Evolutionary conservation across 2,888 invertebrate genomes (phyloP).

Genomic region (Saturnia pavonia): DNA sequence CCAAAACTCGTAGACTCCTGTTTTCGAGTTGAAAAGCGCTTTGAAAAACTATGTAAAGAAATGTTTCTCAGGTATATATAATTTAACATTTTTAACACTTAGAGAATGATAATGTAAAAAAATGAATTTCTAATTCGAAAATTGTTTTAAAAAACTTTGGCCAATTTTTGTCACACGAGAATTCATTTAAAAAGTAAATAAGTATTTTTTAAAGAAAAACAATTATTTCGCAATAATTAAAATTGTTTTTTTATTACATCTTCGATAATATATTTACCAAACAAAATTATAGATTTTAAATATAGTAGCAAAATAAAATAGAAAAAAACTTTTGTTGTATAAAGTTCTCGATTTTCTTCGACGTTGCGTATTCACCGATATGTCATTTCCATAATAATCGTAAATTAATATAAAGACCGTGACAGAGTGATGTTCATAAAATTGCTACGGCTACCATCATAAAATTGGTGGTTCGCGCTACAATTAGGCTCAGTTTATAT

Average conservation of each 20-base stretch:
- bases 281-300: neutral
- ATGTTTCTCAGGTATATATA: neutral
- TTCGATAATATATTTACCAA: neutral
- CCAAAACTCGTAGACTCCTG: neutral
- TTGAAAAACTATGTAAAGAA: neutral
- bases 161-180: no score
- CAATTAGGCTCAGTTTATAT: slow-evolving; percentile 53
- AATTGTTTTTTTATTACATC: neutral
- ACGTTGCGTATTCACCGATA: slow-evolving; percentile 25
- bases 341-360: slow-evolving; percentile 21
- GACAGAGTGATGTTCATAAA: slow-evolving; percentile 49
- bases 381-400: slow-evolving; percentile 67
- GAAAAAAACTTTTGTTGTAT: neutral
- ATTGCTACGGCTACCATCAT: slow-evolving; percentile 51
- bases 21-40: neutral
- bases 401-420: slow-evolving; percentile 66
- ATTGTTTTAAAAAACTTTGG: no score
- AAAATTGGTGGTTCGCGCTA: slow-evolving; percentile 52
- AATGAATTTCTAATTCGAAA: no score
- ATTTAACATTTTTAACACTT: neutral
- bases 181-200: no score
- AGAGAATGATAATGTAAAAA: neutral
- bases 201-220: no score
- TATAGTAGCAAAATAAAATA: neutral
- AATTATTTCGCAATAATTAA: no score